These are phyloP conservation scores for Poecile atricapillus DNA, from an alignment of 2,113 vertebrate genomes.

Conservation along the genomic window DNA sequence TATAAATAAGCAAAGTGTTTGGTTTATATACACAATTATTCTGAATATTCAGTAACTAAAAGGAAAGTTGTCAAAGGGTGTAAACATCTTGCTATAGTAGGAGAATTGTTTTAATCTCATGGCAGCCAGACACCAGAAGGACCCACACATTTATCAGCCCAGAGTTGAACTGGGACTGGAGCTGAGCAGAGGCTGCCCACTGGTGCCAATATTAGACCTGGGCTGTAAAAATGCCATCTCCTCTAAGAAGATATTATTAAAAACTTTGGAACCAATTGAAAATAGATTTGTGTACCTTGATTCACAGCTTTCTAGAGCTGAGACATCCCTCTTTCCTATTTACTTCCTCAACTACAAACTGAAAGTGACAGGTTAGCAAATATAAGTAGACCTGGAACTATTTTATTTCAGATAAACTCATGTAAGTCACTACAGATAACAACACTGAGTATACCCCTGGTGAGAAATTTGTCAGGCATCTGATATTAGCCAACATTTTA, in stretches of 20 bases:
- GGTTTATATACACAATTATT: constrained; percentile 56
- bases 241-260: neutral
- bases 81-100: neutral
- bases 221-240: neutral
- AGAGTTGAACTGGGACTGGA: neutral
- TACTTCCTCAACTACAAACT: neutral
- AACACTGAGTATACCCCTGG: neutral
- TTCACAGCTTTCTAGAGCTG: neutral
- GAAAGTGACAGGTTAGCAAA: neutral
- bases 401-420: neutral
- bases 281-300: neutral
- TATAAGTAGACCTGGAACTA: rapidly evolving
- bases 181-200: neutral
- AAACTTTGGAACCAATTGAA: neutral
- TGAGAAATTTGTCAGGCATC: neutral
- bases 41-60: constrained; percentile 41
- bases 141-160: neutral
- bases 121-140: neutral
- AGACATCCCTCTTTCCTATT: neutral
- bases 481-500: neutral
- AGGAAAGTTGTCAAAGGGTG: constrained; percentile 1
- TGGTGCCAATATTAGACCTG: neutral
- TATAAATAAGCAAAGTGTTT: constrained; percentile 47
- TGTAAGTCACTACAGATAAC: neutral
- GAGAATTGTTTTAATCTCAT: constrained; percentile 9